Conservation (phyloP, 2,888 invertebrate genomes). For the Limnephilus lunatus region DNA sequence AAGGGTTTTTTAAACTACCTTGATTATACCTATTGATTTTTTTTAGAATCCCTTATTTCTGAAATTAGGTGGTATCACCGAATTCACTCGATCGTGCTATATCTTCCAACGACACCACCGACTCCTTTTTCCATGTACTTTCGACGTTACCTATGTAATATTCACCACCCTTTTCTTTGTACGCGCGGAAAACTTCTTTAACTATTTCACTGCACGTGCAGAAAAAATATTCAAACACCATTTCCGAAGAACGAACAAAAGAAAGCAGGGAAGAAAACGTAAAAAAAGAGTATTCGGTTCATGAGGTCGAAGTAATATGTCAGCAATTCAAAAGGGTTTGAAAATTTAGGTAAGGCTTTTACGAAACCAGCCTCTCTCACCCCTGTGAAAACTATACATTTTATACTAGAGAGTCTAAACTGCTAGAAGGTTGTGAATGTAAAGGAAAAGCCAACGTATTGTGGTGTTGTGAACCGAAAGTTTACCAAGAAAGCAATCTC, state of each 20-base stretch:
- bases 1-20: neutral
- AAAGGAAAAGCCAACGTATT: neutral
- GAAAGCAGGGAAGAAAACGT: neutral
- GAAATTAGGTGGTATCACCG: neutral
- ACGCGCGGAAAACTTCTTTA: neutral
- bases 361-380: neutral
- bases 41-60: neutral
- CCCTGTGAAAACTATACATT: neutral
- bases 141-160: no score
- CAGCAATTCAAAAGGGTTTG: neutral
- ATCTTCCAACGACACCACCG: no score
- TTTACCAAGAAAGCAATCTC: neutral
- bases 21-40: neutral
- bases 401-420: neutral
- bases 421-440: neutral
- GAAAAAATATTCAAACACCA: neutral
- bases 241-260: neutral
- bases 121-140: no score
- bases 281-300: neutral
- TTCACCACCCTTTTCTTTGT: neutral
- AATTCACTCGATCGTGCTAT: neutral
- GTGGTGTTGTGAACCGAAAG: neutral
- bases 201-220: no score
- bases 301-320: neutral
- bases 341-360: neutral